Conservation (phyloP, 2,113 vertebrate species). For the Perognathus longimembris region DNA sequence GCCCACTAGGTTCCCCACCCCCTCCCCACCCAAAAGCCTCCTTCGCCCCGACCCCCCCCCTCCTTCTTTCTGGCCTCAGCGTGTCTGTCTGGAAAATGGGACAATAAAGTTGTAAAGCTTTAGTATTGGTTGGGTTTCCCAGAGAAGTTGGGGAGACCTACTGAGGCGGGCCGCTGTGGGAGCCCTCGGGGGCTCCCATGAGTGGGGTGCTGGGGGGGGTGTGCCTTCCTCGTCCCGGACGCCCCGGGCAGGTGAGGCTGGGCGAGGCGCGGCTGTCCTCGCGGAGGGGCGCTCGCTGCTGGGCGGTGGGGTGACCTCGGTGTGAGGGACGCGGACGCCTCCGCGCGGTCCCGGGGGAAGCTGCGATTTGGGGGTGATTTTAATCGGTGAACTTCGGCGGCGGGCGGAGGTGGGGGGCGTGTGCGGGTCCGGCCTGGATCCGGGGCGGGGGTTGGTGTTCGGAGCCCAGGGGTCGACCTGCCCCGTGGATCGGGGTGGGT, state of each 20-base stretch:
- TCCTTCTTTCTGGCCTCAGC: constrained; percentile 5
- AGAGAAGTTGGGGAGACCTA: not conserved
- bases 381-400: not conserved
- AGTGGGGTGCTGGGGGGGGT: no score
- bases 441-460: not conserved
- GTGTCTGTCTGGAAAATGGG: constrained; percentile 43
- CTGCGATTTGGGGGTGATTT: not conserved
- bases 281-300: not conserved
- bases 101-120: not conserved
- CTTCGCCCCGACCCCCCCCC: no score
- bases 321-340: not conserved
- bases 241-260: no score
- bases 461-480: not conserved
- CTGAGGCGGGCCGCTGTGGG: not conserved
- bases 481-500: not conserved
- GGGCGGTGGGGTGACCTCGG: not conserved
- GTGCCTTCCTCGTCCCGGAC: not conserved
- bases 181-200: no score
- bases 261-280: not conserved
- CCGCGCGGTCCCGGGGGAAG: no score
- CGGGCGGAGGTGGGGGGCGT: not conserved
- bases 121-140: not conserved
- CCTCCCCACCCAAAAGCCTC: no score
- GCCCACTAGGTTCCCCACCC: not conserved
- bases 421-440: not conserved